Evolutionary conservation across 2,888 invertebrate species (phyloP).

Genomic region (Orthonychiurus folsomi): DNA sequence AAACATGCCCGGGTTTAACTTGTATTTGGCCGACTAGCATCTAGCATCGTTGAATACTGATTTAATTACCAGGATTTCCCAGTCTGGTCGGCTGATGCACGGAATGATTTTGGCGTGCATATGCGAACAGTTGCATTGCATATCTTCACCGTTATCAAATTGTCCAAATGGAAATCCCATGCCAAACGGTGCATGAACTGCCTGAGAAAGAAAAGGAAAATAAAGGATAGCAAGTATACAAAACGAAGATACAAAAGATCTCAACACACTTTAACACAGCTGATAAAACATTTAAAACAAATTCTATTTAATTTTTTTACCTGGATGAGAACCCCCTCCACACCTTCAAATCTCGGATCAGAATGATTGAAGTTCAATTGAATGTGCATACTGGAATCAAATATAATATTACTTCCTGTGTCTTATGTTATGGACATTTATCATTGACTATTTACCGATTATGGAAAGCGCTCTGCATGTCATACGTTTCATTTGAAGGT

Average conservation of each 20-base stretch:
- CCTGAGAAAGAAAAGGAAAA: conserved; percentile 24
- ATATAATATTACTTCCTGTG: no score
- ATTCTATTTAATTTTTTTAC: no score
- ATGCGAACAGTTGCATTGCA: conserved; percentile 20
- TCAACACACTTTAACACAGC: no score
- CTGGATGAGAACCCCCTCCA: conserved; percentile 1
- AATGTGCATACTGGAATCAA: background rate
- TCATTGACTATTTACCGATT: background rate
- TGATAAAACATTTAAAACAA: no score
- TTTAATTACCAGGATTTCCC: conserved; percentile 18
- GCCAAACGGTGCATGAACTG: conserved; percentile 24
- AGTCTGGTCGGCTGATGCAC: conserved; percentile 21
- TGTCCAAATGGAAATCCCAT: conserved; percentile 29
- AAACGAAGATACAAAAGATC: no score
- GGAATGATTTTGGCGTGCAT: conserved; percentile 14
- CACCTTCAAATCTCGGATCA: background rate
- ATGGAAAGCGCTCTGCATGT: no score
- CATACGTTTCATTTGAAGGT: no score
- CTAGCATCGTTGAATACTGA: no score
- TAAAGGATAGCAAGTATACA: conserved; percentile 21
- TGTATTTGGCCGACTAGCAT: no score
- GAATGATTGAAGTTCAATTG: background rate
- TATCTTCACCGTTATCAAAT: conserved; percentile 21
- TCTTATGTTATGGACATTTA: background rate
- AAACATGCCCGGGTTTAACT: no score